phyloP scores from a whole-genome alignment of 2,113 vertebrate species.

The Probosciger aterrimus region DNA sequence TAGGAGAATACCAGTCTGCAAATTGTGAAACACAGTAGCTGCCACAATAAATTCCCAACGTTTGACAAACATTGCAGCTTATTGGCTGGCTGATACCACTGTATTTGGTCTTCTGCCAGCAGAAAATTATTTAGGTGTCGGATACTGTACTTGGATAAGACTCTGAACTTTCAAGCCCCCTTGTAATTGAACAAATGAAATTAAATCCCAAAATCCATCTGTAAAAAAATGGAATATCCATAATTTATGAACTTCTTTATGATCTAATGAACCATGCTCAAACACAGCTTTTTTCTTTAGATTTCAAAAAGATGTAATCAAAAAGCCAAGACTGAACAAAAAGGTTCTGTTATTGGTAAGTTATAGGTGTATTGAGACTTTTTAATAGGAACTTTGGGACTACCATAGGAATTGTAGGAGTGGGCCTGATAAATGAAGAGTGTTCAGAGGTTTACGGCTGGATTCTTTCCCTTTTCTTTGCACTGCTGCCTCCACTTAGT shows the following conservation, averaged over 20 bases:
- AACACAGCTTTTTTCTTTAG: background rate
- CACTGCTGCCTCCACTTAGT: background rate
- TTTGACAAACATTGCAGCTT: background rate
- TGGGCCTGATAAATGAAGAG: background rate
- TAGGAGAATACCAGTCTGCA: background rate
- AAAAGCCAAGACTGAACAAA: background rate
- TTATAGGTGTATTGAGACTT: background rate
- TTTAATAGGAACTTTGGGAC: background rate
- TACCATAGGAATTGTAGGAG: background rate
- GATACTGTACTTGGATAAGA: background rate
- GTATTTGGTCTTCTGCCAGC: background rate
- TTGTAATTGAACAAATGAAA: background rate
- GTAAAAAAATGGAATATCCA: background rate
- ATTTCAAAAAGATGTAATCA: background rate
- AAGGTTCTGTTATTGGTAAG: background rate
- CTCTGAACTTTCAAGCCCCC: background rate
- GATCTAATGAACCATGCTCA: background rate
- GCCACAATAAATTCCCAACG: background rate
- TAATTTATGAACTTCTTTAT: background rate
- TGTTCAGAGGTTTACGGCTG: background rate
- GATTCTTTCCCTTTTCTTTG: slow-evolving; percentile 1
- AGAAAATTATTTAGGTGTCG: background rate
- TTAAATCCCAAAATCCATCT: background rate
- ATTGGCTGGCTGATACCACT: background rate
- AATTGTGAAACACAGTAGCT: background rate